Evolutionary conservation across 2,888 invertebrate species (phyloP).

Genomic region (Psylliodes chrysocephalus): DNA sequence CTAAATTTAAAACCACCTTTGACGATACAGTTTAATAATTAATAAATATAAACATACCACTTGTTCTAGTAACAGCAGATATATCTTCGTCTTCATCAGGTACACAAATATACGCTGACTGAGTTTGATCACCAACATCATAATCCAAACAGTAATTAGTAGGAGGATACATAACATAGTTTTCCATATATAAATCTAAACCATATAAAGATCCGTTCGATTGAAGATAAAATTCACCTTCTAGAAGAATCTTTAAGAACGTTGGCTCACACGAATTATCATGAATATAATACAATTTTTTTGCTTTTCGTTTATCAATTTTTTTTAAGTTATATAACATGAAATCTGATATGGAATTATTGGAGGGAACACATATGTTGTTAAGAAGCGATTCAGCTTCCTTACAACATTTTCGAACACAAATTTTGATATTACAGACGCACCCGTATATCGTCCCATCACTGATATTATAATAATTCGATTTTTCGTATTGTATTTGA

Average conservation of each 20-base stretch:
- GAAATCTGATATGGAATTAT: neutral
- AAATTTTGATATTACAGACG: conserved; percentile 35
- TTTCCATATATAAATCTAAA: conserved; percentile 1
- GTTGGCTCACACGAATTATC: conserved; percentile 13
- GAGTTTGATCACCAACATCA: neutral
- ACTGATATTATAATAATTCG: conserved; percentile 26
- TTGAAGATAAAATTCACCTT: conserved; percentile 39
- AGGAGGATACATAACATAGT: conserved; percentile 28
- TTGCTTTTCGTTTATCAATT: neutral
- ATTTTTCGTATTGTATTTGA: conserved; percentile 8
- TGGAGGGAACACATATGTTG: conserved; percentile 6
- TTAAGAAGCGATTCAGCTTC: conserved; percentile 20
- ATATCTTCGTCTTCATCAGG: neutral
- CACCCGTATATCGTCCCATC: conserved; percentile 26
- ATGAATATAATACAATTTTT: conserved; percentile 14
- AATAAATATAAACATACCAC: conserved; percentile 7
- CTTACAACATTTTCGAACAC: conserved; percentile 44
- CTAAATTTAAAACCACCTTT: too few relatives aligned
- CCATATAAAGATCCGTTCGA: conserved; percentile 37
- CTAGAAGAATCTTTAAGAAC: neutral
- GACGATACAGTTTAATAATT: too few relatives aligned
- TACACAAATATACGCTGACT: conserved; percentile 16
- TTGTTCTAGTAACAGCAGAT: neutral
- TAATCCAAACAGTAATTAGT: conserved; percentile 41
- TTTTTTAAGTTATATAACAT: conserved; percentile 1